Percentiles rank a stretch among this genome's conserved stretches.
Conservation (phyloP, 1,140 invertebrate species). For the Drosophila eugracilis region DNA sequence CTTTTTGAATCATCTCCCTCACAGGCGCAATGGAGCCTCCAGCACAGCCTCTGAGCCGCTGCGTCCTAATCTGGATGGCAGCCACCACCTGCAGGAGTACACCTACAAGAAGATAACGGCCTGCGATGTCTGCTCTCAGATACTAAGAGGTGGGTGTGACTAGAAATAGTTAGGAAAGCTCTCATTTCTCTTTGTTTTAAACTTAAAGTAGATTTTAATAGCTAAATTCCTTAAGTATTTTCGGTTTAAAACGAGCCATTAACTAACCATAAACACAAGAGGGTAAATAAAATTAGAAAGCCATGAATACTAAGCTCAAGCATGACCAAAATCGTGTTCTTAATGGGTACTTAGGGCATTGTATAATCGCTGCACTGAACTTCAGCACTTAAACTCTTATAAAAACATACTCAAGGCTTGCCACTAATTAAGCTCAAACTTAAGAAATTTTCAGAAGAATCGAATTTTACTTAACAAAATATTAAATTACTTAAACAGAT, state of each 20-base stretch:
- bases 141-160: conserved; percentile 90
- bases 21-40: conserved; percentile 91
- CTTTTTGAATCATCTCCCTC: conserved; percentile 33
- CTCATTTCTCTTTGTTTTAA: no score
- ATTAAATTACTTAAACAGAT: no score
- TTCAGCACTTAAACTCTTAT: no score
- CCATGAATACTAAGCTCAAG: neutral
- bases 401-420: no score
- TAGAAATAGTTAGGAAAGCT: neutral
- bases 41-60: conserved; percentile 77
- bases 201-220: no score
- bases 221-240: no score
- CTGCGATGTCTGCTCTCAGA: conserved; percentile 96
- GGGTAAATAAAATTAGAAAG: no score
- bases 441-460: no score
- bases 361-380: neutral
- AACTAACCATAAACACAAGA: no score
- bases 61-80: conserved; percentile 87
- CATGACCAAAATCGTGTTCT: neutral
- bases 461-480: no score
- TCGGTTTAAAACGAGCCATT: no score
- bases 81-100: conserved; percentile 95
- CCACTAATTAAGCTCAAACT: no score
- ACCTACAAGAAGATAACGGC: conserved; percentile 98
- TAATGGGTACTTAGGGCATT: neutral